Percentiles rank a stretch among this genome's conserved stretches.
phyloP scores from a whole-genome alignment of 35 echinoderm and acorn worm genomes.

The Heliocidaris tuberculata region DNA sequence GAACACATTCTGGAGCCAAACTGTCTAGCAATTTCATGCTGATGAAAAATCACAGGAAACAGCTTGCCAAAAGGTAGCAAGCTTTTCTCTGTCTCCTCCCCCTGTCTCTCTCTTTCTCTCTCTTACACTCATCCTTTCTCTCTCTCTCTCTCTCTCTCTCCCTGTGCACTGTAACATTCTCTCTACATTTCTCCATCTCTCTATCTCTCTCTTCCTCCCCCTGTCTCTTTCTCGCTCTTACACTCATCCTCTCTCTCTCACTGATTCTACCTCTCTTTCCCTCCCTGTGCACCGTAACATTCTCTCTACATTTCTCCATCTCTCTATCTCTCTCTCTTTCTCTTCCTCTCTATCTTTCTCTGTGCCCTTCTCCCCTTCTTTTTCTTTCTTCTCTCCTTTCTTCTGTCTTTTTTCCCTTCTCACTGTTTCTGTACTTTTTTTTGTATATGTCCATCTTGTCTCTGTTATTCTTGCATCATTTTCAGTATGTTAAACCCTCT shows the following conservation, averaged over 20 bases:
- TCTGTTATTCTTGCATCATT: no score
- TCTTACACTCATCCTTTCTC: not conserved
- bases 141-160: not conserved
- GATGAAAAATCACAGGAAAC: constrained; percentile 20
- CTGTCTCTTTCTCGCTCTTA: not conserved
- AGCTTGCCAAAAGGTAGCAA: constrained; percentile 31
- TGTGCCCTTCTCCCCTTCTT: not conserved
- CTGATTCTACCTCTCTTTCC: not conserved
- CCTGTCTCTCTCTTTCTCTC: not conserved
- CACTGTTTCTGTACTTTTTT: no score
- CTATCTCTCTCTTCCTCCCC: not conserved
- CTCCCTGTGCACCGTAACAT: not conserved
- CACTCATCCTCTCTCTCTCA: not conserved
- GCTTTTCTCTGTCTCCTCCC: constrained; percentile 11
- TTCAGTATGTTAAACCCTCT: no score
- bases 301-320: not conserved
- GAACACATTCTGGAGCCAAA: not conserved
- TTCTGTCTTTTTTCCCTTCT: no score
- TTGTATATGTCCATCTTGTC: no score
- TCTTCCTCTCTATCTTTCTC: not conserved
- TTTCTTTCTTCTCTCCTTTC: no score
- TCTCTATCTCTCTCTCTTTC: not conserved
- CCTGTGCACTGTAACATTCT: not conserved
- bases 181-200: not conserved
- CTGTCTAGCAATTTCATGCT: constrained; percentile 10